Conservation (phyloP, 2,113 vertebrate species). For the Oenanthe oenanthe region DNA sequence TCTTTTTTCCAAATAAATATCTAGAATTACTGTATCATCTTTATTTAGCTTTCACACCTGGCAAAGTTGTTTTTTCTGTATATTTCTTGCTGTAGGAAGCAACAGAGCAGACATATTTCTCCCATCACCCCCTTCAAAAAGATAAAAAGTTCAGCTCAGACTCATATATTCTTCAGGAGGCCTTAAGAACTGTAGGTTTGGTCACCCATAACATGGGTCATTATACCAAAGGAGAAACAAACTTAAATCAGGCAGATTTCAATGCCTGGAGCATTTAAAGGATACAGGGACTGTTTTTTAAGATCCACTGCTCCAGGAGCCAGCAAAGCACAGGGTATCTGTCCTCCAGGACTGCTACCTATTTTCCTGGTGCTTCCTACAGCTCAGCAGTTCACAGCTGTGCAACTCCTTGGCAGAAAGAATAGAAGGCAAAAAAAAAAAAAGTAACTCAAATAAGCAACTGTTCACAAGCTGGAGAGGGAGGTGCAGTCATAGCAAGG, state of each 20-base stretch:
- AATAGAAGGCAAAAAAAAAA: background rate
- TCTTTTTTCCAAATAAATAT: background rate
- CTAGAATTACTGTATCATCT: background rate
- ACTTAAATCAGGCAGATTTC: background rate
- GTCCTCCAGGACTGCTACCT: background rate
- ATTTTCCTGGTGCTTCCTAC: background rate
- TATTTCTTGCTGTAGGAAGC: background rate
- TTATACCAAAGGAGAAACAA: background rate
- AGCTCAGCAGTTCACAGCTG: background rate
- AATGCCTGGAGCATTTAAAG: background rate
- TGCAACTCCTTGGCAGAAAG: background rate
- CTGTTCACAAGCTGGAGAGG: background rate
- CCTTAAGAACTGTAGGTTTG: background rate
- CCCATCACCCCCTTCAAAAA: background rate
- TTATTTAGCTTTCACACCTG: background rate
- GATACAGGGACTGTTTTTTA: background rate
- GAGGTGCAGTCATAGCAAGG: background rate
- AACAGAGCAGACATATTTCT: background rate
- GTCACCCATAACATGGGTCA: background rate
- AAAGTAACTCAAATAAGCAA: background rate
- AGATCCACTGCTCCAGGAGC: background rate
- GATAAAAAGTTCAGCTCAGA: background rate
- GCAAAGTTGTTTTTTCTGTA: background rate
- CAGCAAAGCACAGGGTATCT: background rate
- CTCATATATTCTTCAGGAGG: background rate